Evolutionary conservation across 2,113 vertebrate species (phyloP).

Genomic region (Meles meles): DNA sequence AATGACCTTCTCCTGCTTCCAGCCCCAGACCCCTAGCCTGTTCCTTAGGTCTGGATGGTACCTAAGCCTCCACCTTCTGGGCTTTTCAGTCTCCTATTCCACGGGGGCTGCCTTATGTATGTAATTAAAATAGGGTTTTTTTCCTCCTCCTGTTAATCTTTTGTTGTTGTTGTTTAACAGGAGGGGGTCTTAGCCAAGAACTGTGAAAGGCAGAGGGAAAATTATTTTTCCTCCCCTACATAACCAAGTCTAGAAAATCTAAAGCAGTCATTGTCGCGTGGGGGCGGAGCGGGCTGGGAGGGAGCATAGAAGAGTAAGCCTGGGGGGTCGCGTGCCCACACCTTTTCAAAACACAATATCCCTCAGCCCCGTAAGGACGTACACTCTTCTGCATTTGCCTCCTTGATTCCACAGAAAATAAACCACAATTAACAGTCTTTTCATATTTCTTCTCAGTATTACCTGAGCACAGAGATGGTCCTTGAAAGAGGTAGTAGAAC

Average conservation of each 20-base stretch:
- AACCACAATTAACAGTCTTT: neutral
- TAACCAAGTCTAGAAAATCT: neutral
- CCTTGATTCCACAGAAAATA: neutral
- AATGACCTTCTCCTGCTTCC: neutral
- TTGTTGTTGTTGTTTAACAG: neutral
- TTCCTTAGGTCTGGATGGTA: neutral
- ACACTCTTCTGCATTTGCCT: neutral
- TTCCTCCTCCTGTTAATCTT: neutral
- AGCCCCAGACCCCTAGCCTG: neutral
- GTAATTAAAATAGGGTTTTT: neutral
- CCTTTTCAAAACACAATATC: neutral
- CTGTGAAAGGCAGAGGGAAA: neutral
- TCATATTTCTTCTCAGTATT: neutral
- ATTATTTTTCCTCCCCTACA: neutral
- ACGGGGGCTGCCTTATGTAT: neutral
- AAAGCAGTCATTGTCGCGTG: neutral
- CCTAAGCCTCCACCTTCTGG: neutral
- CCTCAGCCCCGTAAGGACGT: neutral
- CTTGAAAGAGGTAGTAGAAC: neutral
- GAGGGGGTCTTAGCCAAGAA: neutral
- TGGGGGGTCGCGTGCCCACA: rapidly evolving
- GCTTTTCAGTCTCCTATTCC: neutral
- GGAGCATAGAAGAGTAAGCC: neutral
- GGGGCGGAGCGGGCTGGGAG: too few relatives aligned
- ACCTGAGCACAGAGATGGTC: neutral